phyloP scores from a whole-genome alignment of 53 echinoderm and acorn worm genomes.

The Actinopyga echinites region DNA sequence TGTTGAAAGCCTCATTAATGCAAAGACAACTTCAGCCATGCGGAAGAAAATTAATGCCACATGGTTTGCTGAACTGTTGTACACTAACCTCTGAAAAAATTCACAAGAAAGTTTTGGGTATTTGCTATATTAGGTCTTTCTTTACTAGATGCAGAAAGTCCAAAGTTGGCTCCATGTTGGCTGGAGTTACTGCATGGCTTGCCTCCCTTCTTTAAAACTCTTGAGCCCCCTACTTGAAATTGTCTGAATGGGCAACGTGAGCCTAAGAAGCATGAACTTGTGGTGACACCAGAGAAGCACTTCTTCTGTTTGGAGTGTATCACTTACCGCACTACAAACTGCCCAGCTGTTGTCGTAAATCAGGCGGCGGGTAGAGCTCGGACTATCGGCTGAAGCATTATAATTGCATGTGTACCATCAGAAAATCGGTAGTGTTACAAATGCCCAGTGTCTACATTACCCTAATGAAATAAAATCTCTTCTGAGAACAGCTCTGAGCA shows the following conservation, averaged over 20 bases:
- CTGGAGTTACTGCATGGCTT: too few relatives aligned
- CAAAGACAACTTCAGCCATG: too few relatives aligned
- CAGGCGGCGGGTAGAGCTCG: background rate
- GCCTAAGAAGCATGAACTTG: background rate
- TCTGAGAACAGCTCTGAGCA: conserved; percentile 32
- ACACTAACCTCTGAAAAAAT: too few relatives aligned
- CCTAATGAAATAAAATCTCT: conserved; percentile 38
- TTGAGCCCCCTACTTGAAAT: conserved; percentile 19
- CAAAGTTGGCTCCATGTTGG: too few relatives aligned
- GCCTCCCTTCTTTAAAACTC: background rate
- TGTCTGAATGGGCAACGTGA: conserved; percentile 18
- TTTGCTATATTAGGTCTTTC: too few relatives aligned
- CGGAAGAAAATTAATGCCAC: too few relatives aligned
- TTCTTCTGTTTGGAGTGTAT: conserved; percentile 10
- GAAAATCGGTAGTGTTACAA: conserved; percentile 35
- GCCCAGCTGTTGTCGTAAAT: conserved; percentile 11
- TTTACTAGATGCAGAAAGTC: too few relatives aligned
- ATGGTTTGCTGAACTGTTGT: too few relatives aligned
- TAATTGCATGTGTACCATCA: conserved; percentile 22
- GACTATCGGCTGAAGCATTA: conserved; percentile 1
- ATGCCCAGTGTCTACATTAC: conserved; percentile 35
- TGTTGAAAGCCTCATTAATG: too few relatives aligned
- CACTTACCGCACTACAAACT: conserved; percentile 1
- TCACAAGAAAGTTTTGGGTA: too few relatives aligned
- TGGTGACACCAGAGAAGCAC: conserved; percentile 11